Conservation (phyloP, 2,797 vertebrate genomes). For the Tolypeutes matacus region DNA sequence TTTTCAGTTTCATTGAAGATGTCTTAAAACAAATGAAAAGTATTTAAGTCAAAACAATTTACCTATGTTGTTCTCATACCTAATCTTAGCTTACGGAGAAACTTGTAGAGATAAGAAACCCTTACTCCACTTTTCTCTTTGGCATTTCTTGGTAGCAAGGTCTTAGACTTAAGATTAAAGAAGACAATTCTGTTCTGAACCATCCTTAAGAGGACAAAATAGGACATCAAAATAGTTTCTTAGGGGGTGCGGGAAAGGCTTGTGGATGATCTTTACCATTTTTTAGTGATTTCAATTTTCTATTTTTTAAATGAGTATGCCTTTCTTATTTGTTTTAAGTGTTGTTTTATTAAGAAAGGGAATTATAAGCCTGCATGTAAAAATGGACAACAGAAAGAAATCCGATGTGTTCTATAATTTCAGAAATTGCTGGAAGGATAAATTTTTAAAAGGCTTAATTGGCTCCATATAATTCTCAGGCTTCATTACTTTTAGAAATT, state of each 20-base stretch:
- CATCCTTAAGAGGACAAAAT: slow-evolving; percentile 26
- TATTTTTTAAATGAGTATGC: neutral
- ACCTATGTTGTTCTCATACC: neutral
- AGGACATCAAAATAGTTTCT: slow-evolving; percentile 2
- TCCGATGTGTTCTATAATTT: neutral
- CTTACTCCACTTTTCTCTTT: neutral
- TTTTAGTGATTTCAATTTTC: slow-evolving; percentile 41
- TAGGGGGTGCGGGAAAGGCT: neutral
- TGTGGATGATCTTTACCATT: neutral
- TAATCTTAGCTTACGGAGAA: neutral
- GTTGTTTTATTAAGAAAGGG: slow-evolving; percentile 16
- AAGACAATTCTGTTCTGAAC: neutral
- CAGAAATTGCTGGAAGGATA: neutral
- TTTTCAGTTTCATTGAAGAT: neutral
- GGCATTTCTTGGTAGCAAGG: neutral
- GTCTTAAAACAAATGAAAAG: slow-evolving; percentile 20
- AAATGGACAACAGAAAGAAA: neutral
- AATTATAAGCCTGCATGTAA: neutral
- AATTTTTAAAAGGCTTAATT: neutral
- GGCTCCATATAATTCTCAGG: neutral
- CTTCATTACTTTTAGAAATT: neutral
- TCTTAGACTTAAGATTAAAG: neutral
- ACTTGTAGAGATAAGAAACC: neutral
- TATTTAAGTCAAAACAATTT: neutral
- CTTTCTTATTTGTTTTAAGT: slow-evolving; percentile 14